phyloP scores from a whole-genome alignment of 2,113 vertebrate species.

The Leptobrachium ailaonicum region DNA sequence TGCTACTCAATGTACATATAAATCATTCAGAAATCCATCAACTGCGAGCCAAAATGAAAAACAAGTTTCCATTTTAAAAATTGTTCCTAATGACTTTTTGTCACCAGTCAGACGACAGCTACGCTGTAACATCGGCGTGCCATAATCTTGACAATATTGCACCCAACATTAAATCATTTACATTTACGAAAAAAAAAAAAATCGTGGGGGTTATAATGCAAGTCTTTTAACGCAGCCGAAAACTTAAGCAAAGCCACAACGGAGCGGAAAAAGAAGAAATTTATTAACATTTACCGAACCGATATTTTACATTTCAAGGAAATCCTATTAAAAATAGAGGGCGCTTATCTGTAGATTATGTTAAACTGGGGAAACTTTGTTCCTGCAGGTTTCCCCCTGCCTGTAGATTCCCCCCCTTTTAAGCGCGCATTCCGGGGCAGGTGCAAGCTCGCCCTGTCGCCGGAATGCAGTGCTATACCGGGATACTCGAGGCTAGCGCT shows the following conservation, averaged over 20 bases:
- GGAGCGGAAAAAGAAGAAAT: constrained; percentile 1
- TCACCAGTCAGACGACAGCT: constrained; percentile 40
- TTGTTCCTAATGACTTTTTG: constrained; percentile 51
- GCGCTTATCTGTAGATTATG: too few species aligned
- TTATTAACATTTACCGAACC: constrained; percentile 18
- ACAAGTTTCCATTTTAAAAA: constrained; percentile 50
- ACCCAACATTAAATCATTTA: constrained; percentile 46
- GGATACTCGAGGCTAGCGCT: too few species aligned
- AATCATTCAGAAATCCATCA: constrained; percentile 48
- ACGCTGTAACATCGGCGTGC: constrained; percentile 17
- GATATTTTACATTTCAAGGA: background rate
- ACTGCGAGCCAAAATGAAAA: constrained; percentile 48
- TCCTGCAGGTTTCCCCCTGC: too few species aligned
- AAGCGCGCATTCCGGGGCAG: too few species aligned
- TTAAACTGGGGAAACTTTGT: too few species aligned
- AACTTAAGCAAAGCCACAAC: background rate
- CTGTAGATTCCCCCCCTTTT: too few species aligned
- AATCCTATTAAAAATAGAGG: too few species aligned
- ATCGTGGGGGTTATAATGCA: constrained; percentile 14
- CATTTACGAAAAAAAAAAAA: constrained; percentile 39
- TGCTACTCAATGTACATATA: constrained; percentile 39
- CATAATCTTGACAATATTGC: constrained; percentile 46
- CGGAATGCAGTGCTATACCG: too few species aligned
- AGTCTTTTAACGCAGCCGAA: constrained; percentile 15
- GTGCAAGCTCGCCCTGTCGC: too few species aligned